Evolutionary conservation across 2,797 vertebrate genomes (phyloP).

Genomic region (Parotocinclus haroldoi): DNA sequence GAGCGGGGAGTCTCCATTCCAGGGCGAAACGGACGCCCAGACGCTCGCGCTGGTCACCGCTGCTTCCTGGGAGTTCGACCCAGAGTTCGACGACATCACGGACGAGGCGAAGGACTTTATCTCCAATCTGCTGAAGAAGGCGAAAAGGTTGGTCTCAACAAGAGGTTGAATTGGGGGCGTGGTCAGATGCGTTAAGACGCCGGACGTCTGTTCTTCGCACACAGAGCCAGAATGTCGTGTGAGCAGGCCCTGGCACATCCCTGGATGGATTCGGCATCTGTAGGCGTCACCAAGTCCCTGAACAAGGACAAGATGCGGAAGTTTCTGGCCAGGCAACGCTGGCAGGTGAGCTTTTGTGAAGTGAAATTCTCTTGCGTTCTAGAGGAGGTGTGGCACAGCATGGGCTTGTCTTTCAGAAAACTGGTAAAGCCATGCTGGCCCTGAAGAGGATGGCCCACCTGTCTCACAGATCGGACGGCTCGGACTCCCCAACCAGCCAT

Average conservation of each 20-base stretch:
- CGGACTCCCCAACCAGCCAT: constrained; percentile 59
- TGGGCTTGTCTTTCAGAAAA: constrained; percentile 58
- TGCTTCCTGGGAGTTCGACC: constrained; percentile 73
- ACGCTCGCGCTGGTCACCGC: constrained; percentile 76
- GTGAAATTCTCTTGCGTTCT: not conserved
- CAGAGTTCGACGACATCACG: constrained; percentile 80
- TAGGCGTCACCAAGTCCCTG: constrained; percentile 65
- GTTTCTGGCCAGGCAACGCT: constrained; percentile 78
- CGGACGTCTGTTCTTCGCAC: too few species aligned
- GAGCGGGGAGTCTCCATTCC: constrained; percentile 87
- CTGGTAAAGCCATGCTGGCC: constrained; percentile 82
- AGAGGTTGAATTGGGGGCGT: too few species aligned
- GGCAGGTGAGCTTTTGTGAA: constrained; percentile 71
- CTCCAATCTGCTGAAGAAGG: constrained; percentile 73
- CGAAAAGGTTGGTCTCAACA: constrained; percentile 69
- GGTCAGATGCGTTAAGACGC: too few species aligned
- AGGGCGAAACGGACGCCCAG: constrained; percentile 76
- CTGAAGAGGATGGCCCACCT: constrained; percentile 78
- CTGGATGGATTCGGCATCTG: constrained; percentile 73
- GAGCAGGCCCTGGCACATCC: constrained; percentile 72
- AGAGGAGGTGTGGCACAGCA: too few species aligned
- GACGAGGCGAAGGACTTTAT: constrained; percentile 84
- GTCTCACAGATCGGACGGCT: constrained; percentile 57
- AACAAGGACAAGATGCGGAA: constrained; percentile 78
- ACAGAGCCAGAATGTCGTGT: constrained; percentile 73